Evolutionary conservation across 2,113 vertebrate genomes (phyloP), one percentile per base, ranked within the genome.

Genomic region (Bambusicola thoracicus): DNA sequence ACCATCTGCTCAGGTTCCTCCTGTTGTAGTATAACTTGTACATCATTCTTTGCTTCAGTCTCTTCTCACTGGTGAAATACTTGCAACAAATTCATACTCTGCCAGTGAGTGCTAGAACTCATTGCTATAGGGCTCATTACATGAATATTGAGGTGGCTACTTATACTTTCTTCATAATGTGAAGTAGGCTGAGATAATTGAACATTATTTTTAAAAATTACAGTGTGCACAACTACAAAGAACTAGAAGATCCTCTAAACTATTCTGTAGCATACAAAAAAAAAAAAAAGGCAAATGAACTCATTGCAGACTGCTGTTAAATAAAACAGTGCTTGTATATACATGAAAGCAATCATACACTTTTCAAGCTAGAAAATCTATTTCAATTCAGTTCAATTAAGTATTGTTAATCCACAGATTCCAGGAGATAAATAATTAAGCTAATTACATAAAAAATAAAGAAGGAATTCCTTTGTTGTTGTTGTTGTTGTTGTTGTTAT

Each of bases 141-240:
- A 67, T 36, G 34, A 68, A 15, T 29, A 10, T 90, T 92, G 76
- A 95, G 85, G 67, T 97, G 78, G 53, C 59, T 88, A 49, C 73
- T 96, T 85, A 68, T 62, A 48, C 13, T 84, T 94, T 96, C 58
- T 29, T 55, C 16, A 66, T 94, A 78, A 43, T 19, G 84, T 93
- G 10, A 94, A 94, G 74, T 96, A 87, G 72, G 22, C 67, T 88
- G 73, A 96, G 17, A 95, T 15, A 91, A 92, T 81, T 90, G 76
- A 79, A 36, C 81, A 63, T 63, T 79, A 87, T 84, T 78, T 93
- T 94, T 90, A 29, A 89, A 96, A 92, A 15, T 82, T 92, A 75
- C 65, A 91, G 78, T 82, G 58, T 62, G 10, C 21, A 48, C 89
- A 78, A 83, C 94, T 93, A 81, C 25, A 63, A 90, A 77, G 49